A percentile compares a stretch with the other conserved stretches of the same genome.
These are phyloP conservation scores for Petrolisthes cinctipes DNA, from an alignment of 2,888 invertebrate genomes.

Conservation along the genomic window DNA sequence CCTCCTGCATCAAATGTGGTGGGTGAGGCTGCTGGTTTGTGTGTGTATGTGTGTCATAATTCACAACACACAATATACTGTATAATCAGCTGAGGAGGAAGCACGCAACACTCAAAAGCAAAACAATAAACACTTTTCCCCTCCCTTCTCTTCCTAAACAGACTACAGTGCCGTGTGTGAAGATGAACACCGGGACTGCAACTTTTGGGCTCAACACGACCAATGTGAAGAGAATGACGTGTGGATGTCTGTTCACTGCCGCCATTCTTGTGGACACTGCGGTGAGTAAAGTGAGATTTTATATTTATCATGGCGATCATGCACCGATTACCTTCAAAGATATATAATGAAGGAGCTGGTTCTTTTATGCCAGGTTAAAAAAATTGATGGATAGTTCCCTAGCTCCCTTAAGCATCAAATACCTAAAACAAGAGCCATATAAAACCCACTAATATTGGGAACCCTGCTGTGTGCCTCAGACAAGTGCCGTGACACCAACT, in stretches of 20 bases:
- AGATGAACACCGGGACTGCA: slow-evolving; percentile 55
- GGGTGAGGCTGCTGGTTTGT: slow-evolving; percentile 1
- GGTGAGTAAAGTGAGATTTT: slow-evolving; percentile 25
- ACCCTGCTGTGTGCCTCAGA: too few relatives aligned
- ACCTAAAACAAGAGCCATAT: not conserved
- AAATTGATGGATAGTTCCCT: not conserved
- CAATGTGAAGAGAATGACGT: slow-evolving; percentile 52
- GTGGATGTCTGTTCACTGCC: slow-evolving; percentile 60
- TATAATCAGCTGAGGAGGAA: not conserved
- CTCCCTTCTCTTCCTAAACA: not conserved
- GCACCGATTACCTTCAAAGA: too few relatives aligned
- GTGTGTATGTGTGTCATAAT: not conserved
- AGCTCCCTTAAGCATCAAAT: not conserved
- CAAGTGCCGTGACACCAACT: not conserved
- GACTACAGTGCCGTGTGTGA: slow-evolving; percentile 43
- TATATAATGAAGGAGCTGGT: too few relatives aligned
- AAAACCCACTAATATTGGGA: not conserved
- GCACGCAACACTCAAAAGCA: not conserved
- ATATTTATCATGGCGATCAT: not conserved
- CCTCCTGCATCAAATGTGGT: slow-evolving; percentile 58
- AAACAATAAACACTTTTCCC: not conserved
- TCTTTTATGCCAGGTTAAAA: too few relatives aligned
- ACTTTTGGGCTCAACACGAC: slow-evolving; percentile 53
- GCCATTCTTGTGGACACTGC: slow-evolving; percentile 50
- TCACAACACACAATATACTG: not conserved